These are phyloP conservation scores for Phengaris arion DNA, from an alignment of 2,888 invertebrate genomes.

Conservation along the genomic window DNA sequence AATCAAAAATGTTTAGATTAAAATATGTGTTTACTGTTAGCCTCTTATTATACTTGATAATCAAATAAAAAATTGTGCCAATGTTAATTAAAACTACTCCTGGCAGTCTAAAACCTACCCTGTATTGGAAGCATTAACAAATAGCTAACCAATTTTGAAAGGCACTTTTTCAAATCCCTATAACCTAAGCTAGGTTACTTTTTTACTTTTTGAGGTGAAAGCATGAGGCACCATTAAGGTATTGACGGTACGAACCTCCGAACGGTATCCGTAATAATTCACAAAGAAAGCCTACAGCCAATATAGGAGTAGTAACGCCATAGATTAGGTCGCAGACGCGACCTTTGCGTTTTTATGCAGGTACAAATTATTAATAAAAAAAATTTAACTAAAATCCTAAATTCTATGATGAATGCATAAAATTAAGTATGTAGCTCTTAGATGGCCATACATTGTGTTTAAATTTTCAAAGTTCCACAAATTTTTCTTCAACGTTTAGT, in stretches of 20 bases:
- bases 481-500: too few species aligned
- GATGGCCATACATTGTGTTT: too few species aligned
- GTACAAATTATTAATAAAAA: too few species aligned
- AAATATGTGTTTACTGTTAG: too few species aligned
- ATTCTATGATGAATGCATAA: too few species aligned
- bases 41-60: too few species aligned
- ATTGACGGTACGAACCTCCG: constrained; percentile 60
- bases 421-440: too few species aligned
- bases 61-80: too few species aligned
- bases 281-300: constrained; percentile 64
- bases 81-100: not conserved
- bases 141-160: constrained; percentile 32
- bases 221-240: constrained; percentile 66
- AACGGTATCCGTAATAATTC: constrained; percentile 71
- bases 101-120: not conserved
- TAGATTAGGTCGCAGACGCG: constrained; percentile 25
- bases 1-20: too few species aligned
- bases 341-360: too few species aligned
- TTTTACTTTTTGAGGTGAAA: constrained; percentile 65
- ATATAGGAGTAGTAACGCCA: constrained; percentile 39
- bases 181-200: constrained; percentile 49
- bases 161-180: constrained; percentile 37
- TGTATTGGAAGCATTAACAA: constrained; percentile 19
- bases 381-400: too few species aligned
- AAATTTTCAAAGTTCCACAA: too few species aligned